phyloP scores from a whole-genome alignment of 2,113 vertebrate genomes.

The Synchiropus splendidus region DNA sequence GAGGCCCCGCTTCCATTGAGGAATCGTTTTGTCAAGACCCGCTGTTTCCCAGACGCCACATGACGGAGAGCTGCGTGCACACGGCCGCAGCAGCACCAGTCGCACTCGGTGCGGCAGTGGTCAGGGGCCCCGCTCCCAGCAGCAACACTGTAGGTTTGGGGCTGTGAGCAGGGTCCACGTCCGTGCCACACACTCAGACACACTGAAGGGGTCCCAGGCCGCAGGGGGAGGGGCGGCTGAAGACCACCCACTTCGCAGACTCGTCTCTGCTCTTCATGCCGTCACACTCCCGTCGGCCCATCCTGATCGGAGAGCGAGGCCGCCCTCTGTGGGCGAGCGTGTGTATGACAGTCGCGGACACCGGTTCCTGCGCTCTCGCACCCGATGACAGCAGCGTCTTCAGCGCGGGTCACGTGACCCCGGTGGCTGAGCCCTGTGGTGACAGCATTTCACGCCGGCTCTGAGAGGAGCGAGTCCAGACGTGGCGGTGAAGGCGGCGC shows the following conservation, averaged over 20 bases:
- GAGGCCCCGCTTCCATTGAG: constrained; percentile 65
- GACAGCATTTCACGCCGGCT: constrained; percentile 30
- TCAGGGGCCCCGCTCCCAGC: too few species aligned
- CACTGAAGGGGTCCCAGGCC: constrained; percentile 42
- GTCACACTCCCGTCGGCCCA: too few species aligned
- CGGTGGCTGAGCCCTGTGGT: too few species aligned
- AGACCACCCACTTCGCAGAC: constrained; percentile 60
- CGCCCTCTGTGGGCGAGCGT: too few species aligned
- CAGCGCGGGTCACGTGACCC: too few species aligned
- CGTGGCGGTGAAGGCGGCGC: constrained; percentile 34
- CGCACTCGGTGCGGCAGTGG: too few species aligned
- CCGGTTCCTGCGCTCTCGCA: too few species aligned
- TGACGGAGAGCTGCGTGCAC: constrained; percentile 11
- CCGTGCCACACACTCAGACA: constrained; percentile 41
- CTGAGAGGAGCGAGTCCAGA: constrained; percentile 44
- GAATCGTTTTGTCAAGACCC: constrained; percentile 72
- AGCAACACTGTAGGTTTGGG: too few species aligned
- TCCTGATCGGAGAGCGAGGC: too few species aligned
- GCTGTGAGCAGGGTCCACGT: constrained; percentile 13
- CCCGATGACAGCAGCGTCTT: too few species aligned
- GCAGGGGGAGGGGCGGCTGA: constrained; percentile 20
- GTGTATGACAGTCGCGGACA: too few species aligned
- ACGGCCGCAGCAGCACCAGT: too few species aligned
- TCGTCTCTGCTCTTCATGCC: constrained; percentile 14
- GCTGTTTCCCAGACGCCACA: constrained; percentile 63